Percentiles rank a stretch among this genome's conserved stretches.
Evolutionary conservation across 35 echinoderm and acorn worm genomes (phyloP).

Genomic region (Heliocidaris erythrogramma): DNA sequence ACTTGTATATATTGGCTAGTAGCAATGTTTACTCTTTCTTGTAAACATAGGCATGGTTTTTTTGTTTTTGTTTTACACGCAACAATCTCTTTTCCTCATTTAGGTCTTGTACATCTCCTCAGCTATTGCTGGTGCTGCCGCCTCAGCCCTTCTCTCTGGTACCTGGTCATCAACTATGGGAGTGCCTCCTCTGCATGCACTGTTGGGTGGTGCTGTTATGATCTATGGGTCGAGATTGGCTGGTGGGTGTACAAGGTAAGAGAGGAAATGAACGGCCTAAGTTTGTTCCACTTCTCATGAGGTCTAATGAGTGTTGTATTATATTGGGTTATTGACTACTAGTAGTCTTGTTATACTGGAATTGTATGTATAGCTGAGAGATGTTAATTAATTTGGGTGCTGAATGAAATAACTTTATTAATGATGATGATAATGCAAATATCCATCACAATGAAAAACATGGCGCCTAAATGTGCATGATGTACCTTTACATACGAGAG

Average conservation of each 20-base stretch:
- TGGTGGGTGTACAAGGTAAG: constrained; percentile 93
- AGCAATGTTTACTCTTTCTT: not conserved
- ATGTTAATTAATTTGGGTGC: no score
- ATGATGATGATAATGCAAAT: no score
- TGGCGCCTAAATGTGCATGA: no score
- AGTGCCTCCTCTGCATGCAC: constrained; percentile 58
- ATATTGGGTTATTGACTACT: no score
- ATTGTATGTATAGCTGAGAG: no score
- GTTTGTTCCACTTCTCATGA: no score
- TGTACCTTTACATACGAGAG: no score
- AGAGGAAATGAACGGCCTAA: not conserved
- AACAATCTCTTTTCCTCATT: not conserved
- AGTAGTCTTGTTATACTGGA: no score
- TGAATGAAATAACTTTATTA: no score
- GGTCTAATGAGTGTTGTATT: no score
- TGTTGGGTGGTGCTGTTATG: constrained; percentile 80
- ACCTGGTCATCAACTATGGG: constrained; percentile 37
- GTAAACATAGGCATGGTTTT: not conserved
- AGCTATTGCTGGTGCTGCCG: constrained; percentile 51
- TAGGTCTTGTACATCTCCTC: constrained; percentile 55
- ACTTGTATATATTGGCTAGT: not conserved
- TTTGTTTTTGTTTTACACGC: not conserved
- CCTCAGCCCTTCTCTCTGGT: constrained; percentile 40
- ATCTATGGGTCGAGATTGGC: constrained; percentile 81
- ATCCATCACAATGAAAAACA: no score